Evolutionary conservation across 2,113 vertebrate species (phyloP), one percentile per base, ranked within the genome.

Genomic region (Amazona guildingii): DNA sequence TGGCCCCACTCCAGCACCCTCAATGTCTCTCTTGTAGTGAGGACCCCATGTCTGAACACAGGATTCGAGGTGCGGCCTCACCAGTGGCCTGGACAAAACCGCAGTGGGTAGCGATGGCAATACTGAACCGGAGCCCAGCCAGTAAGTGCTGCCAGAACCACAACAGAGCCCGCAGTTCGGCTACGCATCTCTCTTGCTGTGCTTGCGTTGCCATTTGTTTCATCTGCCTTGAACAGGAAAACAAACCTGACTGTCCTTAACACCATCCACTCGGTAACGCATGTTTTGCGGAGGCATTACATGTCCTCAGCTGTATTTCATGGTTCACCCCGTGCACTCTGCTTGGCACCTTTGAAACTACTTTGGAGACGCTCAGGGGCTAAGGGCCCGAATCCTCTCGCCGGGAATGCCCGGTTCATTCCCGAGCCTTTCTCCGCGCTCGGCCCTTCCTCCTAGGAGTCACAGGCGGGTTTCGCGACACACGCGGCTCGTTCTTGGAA

Each of bases 241-340:
- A 69, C 13, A n/a, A 48, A 11, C 0, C 8, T 28, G 43, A 4
- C 31, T 27, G 37, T 8, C 37, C 18, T 25, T 29, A 48, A 43
- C 17, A 1, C 20, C 2, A 2, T 14, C 11, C 1, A 1, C 6
- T 52, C 9, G 1, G 19, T 13, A 43, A 79, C 11, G 12, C 8
- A 1, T 2, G 8, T 37, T 69, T 48, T 12, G 27, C 61, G 13
- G 55, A 67, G 41, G n/a, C 51, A 18, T 15, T 24, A 6, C 4
- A 1, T 3, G 55, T 17, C 46, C 31, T 46, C n/a, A 24, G 1
- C 27, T 5, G 28, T 2, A 21, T 15, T 44, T 18, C 6, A 3
- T 0, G 37, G 54, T 23, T 51, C 51, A 14, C 5, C 20, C 23
- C 3, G 2, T 7, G 33, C n/a, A 10, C 4, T 17, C 44, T 11